phyloP scores from a whole-genome alignment of 2,888 invertebrate genomes.

The Gasteruption jaculator region DNA sequence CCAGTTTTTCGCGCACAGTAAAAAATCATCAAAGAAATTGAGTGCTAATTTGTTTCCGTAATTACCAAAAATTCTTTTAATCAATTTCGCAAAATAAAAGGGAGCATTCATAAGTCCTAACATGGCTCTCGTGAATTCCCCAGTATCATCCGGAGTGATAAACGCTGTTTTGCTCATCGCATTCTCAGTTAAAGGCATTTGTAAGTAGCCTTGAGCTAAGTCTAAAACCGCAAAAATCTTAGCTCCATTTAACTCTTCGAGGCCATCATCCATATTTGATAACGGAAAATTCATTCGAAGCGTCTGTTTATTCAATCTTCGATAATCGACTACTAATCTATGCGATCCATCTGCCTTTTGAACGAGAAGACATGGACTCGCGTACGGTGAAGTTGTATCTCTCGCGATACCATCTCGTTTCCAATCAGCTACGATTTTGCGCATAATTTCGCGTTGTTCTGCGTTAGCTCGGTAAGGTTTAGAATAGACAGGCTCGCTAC shows the following conservation, averaged over 20 bases:
- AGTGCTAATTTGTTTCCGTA: conserved; percentile 22
- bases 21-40: conserved; percentile 37
- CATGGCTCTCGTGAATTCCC: conserved; percentile 32
- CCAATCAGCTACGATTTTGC: conserved; percentile 20
- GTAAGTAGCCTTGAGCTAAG: conserved; percentile 23
- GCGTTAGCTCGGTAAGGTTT: too few relatives aligned
- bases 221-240: conserved; percentile 18
- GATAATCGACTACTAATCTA: conserved; percentile 24
- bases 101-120: conserved; percentile 38
- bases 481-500: conserved; percentile 11
- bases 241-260: conserved; percentile 20
- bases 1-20: conserved; percentile 27
- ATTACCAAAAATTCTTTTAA: conserved; percentile 27
- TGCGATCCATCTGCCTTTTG: conserved; percentile 21
- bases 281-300: conserved; percentile 22
- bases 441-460: too few relatives aligned
- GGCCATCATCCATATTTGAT: conserved; percentile 21
- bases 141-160: conserved; percentile 36
- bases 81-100: conserved; percentile 31
- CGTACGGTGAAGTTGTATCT: conserved; percentile 26
- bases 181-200: conserved; percentile 14
- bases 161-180: conserved; percentile 29
- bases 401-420: conserved; percentile 20
- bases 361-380: conserved; percentile 24
- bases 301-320: conserved; percentile 21